A percentile compares a stretch with the other conserved stretches of the same genome.
These are phyloP conservation scores for Syngnathus acus DNA, from an alignment of 2,797 vertebrate species.

Conservation along the genomic window DNA sequence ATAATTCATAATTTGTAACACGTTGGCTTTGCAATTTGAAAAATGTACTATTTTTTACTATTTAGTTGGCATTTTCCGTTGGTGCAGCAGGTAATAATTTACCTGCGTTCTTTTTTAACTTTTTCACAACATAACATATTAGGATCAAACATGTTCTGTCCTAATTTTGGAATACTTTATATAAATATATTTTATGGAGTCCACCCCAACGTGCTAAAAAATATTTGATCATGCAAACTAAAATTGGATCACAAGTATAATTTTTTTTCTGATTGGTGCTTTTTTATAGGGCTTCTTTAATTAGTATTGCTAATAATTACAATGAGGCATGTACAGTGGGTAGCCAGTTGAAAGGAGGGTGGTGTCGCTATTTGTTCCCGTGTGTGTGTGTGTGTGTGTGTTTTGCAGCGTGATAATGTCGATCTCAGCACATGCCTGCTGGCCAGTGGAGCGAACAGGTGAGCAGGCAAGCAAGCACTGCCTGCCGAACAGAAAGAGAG, in stretches of 20 bases:
- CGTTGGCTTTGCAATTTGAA: not conserved
- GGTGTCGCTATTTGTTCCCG: slow-evolving; percentile 10
- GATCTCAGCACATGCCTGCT: slow-evolving; percentile 77
- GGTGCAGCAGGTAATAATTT: not conserved
- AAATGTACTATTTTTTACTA: not conserved
- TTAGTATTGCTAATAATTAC: not conserved
- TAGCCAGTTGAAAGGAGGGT: slow-evolving; percentile 14
- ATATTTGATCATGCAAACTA: not conserved
- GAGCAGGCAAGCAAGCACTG: slow-evolving; percentile 44
- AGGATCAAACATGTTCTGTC: not conserved
- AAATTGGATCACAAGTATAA: not conserved
- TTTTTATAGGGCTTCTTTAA: not conserved
- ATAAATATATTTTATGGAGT: not conserved
- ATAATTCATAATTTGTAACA: not conserved
- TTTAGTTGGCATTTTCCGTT: not conserved
- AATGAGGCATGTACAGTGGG: slow-evolving; percentile 10
- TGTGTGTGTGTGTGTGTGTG: slow-evolving; percentile 14
- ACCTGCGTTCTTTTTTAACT: no score
- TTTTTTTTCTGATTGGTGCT: not conserved
- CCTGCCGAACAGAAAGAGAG: not conserved
- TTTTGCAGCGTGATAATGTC: slow-evolving; percentile 73
- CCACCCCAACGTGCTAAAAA: not conserved
- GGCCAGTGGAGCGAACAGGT: slow-evolving; percentile 68
- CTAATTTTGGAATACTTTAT: not conserved
- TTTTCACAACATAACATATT: not conserved